Conservation (phyloP, 2,888 invertebrate genomes). For the Drosophila planitibia region DNA sequence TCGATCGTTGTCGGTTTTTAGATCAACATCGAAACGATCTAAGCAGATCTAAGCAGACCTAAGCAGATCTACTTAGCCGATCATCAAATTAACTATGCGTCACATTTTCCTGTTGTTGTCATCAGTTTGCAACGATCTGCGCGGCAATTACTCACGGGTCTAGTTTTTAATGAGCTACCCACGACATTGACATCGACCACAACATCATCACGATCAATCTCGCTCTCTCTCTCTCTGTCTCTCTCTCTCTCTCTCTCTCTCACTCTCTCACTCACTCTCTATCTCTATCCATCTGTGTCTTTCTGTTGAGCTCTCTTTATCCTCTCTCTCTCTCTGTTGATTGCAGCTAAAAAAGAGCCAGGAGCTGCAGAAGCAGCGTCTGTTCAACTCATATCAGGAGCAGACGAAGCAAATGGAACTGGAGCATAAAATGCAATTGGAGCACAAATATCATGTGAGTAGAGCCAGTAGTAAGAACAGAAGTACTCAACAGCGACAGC, state of each 20-base stretch:
- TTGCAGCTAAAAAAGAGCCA: conserved; percentile 96
- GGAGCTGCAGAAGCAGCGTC: conserved; percentile 95
- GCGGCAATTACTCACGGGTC: conserved; percentile 31
- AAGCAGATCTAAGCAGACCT: neutral
- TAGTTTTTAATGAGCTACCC: conserved; percentile 27
- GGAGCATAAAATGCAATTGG: conserved; percentile 95
- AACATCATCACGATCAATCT: conserved; percentile 18
- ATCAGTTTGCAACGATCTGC: conserved; percentile 4
- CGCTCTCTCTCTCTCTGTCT: conserved; percentile 1
- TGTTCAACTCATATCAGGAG: conserved; percentile 95
- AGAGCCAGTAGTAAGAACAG: conserved; percentile 20
- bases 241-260: neutral
- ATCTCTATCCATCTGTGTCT: neutral
- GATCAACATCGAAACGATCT: neutral
- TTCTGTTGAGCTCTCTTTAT: conserved; percentile 1
- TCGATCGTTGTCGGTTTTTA: neutral
- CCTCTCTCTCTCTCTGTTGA: neutral
- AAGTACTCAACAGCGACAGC: neutral
- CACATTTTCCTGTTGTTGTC: conserved; percentile 14
- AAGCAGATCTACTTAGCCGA: neutral
- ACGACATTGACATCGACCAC: conserved; percentile 20
- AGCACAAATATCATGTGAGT: conserved; percentile 94
- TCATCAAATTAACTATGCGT: conserved; percentile 29
- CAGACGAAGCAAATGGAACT: conserved; percentile 95
- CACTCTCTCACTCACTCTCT: conserved; percentile 1